These are phyloP conservation scores for Osmerus mordax DNA, from an alignment of 2,113 vertebrate genomes.

Conservation along the genomic window DNA sequence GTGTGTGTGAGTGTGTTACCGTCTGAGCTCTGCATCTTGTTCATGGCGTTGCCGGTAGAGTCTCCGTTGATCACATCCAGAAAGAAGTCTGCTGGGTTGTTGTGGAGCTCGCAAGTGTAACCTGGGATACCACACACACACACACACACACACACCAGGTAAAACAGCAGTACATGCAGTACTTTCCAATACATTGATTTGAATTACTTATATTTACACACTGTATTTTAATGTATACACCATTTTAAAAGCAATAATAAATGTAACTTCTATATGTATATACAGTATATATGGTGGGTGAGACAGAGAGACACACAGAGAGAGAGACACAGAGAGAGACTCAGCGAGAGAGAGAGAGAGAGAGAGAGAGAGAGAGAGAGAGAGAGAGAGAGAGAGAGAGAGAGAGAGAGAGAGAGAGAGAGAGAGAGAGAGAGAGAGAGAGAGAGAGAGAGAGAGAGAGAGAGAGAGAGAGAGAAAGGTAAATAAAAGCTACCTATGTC, in stretches of 20 bases:
- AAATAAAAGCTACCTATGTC: slow-evolving; percentile 69
- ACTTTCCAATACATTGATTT: background rate
- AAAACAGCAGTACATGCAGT: background rate
- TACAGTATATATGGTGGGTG: too few relatives aligned
- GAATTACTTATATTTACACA: background rate
- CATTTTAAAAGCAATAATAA: too few relatives aligned
- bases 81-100: slow-evolving; percentile 96
- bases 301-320: too few relatives aligned
- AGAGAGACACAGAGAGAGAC: too few relatives aligned
- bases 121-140: slow-evolving; percentile 62
- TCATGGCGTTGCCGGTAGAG: slow-evolving; percentile 66
- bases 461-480: background rate
- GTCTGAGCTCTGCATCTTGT: slow-evolving; percentile 48
- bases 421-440: too few relatives aligned
- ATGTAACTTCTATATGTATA: too few relatives aligned
- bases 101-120: slow-evolving; percentile 83
- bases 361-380: too few relatives aligned
- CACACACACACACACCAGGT: slow-evolving; percentile 7
- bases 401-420: too few relatives aligned
- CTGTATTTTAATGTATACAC: too few relatives aligned
- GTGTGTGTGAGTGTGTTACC: slow-evolving; percentile 59
- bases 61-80: slow-evolving; percentile 91
- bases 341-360: too few relatives aligned
- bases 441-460: too few relatives aligned
- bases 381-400: too few relatives aligned